Percentiles rank a stretch among this genome's conserved stretches.
phyloP scores from a whole-genome alignment of 2,888 invertebrate species.

The Caenorhabditis macrosperma region DNA sequence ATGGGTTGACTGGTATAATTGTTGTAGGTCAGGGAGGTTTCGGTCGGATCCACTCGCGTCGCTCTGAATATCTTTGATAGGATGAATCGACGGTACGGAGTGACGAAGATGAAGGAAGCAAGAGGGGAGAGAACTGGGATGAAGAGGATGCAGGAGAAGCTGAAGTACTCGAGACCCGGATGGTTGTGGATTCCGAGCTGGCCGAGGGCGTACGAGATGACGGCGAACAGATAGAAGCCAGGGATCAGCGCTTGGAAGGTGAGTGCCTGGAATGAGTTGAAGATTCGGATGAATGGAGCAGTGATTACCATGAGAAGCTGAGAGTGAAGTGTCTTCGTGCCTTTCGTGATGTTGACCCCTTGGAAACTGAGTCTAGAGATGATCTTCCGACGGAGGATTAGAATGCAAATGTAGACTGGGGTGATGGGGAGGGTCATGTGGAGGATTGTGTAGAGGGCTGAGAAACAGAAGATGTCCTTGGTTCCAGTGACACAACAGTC shows the following conservation, averaged over 20 bases:
- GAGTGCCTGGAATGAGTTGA: constrained; percentile 44
- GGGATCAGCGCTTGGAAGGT: constrained; percentile 53
- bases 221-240: constrained; percentile 56
- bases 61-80: constrained; percentile 10
- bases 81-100: constrained; percentile 54
- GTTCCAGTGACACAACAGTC: constrained; percentile 44
- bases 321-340: constrained; percentile 56
- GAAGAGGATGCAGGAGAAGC: constrained; percentile 50
- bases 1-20: constrained; percentile 44
- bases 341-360: constrained; percentile 48
- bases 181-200: constrained; percentile 59
- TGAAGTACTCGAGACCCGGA: constrained; percentile 56
- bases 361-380: constrained; percentile 29
- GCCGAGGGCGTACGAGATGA: constrained; percentile 56
- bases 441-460: constrained; percentile 56
- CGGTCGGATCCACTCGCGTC: constrained; percentile 16
- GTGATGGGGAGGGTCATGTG: constrained; percentile 64
- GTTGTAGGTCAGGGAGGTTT: constrained; percentile 19
- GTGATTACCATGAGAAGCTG: constrained; percentile 56
- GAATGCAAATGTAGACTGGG: constrained; percentile 58
- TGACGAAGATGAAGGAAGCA: constrained; percentile 56
- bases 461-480: constrained; percentile 42
- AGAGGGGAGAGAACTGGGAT: constrained; percentile 58
- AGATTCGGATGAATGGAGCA: no score
- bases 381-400: constrained; percentile 53